These are phyloP conservation scores for Unio delphinus DNA, from an alignment of 2,888 invertebrate species.

Conservation along the genomic window DNA sequence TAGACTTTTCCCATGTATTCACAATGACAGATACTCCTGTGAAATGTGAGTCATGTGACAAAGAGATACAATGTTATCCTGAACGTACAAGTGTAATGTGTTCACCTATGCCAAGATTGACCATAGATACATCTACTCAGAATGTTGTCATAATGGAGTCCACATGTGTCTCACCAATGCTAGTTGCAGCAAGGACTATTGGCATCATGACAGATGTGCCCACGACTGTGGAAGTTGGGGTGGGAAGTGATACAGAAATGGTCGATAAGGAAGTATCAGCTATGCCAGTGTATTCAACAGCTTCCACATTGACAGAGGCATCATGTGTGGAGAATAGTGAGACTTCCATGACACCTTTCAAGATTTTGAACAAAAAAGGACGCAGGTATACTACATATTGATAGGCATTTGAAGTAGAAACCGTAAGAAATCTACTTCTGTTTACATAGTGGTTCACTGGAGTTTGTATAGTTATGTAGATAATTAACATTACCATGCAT, in stretches of 20 bases:
- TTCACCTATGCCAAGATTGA: slow-evolving; percentile 15
- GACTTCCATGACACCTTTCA: slow-evolving; percentile 55
- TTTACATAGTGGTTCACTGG: too few relatives aligned
- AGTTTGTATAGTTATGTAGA: too few relatives aligned
- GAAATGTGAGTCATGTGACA: too few relatives aligned
- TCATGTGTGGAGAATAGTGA: slow-evolving; percentile 19
- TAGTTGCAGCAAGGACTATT: not conserved
- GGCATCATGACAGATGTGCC: slow-evolving; percentile 5
- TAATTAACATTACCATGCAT: too few relatives aligned
- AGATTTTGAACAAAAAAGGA: slow-evolving; percentile 38
- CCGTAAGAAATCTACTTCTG: too few relatives aligned
- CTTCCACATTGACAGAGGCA: slow-evolving; percentile 42
- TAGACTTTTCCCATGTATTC: too few relatives aligned
- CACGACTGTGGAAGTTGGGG: slow-evolving; percentile 11
- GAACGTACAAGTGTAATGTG: slow-evolving; percentile 4
- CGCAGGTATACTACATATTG: slow-evolving; percentile 21
- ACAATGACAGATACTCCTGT: too few relatives aligned
- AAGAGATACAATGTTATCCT: too few relatives aligned
- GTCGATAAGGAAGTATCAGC: slow-evolving; percentile 20
- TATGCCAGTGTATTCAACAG: slow-evolving; percentile 16
- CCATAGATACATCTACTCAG: slow-evolving; percentile 17
- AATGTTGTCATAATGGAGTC: slow-evolving; percentile 16
- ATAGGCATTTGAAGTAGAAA: too few relatives aligned
- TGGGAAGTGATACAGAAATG: slow-evolving; percentile 9
- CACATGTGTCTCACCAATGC: slow-evolving; percentile 11